Evolutionary conservation across 1,140 invertebrate species (phyloP), one percentile per base, ranked within the genome.

Genomic region (Micrasema longulum): DNA sequence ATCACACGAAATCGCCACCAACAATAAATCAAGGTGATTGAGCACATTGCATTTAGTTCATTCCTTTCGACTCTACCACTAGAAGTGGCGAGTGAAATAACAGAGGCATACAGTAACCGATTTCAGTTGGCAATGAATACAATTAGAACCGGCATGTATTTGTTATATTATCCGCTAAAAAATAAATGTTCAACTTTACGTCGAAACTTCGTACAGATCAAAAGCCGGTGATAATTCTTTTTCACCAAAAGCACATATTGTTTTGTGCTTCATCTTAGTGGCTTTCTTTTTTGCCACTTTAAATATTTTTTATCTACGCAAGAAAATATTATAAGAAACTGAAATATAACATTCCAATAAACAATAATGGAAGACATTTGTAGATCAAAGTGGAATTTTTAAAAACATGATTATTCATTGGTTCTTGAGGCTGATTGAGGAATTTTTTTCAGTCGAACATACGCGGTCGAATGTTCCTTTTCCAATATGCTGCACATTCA

Each of bases 271-370:
- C 26, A 31, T 31, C 14, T 60, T 53, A 48, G 12, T 23, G 16
- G 16, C 41, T 69, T 3, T 60, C 38, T 69, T 69, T 69, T 69
- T 69, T 69, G 52, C 53, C 43, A 57, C 53, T 12, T 14, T 22
- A 38, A 12, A 55, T 35, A 31, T 20, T 53, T 60, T 43, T 64
- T 18, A 35, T 60, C 50, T 12, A 26, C 4, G 23, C 50, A 47
- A 47, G 16, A 47, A n/a, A n/a, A 14, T 47, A 31, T 31, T 31
- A 4, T 4, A 31, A 31, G 26, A 31, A 31, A 31, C 7, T 4
- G 26, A 31, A n/a, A n/a, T n/a, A n/a, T n/a, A n/a, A n/a, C n/a
- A n/a, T n/a, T n/a, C n/a, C n/a, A n/a, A n/a, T n/a, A n/a, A n/a
- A n/a, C n/a, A n/a, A 31, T 7, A 31, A 31, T 4, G 7, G 26